A percentile compares a stretch with the other conserved stretches of the same genome.
These are phyloP conservation scores for Andrena bicolor DNA, from an alignment of 2,888 invertebrate species.

Conservation along the genomic window DNA sequence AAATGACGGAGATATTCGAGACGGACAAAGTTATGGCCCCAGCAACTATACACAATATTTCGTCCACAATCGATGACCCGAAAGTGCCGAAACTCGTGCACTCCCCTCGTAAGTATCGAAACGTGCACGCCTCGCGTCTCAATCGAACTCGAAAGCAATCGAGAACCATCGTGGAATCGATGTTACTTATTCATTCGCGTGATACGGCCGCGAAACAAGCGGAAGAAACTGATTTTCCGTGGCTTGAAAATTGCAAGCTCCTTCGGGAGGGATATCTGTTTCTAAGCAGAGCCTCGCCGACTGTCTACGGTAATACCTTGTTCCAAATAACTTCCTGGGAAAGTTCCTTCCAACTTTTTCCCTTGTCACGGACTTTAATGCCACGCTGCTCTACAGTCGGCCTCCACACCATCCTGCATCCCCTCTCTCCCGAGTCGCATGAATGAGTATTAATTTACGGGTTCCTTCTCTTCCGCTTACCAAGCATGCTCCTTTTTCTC, in stretches of 20 bases:
- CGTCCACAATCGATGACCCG: too few relatives aligned
- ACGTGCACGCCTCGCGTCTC: too few relatives aligned
- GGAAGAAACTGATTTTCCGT: conserved; percentile 55
- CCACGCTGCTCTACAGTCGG: not conserved
- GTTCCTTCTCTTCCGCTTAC: conserved; percentile 28
- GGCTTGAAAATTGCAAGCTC: conserved; percentile 56
- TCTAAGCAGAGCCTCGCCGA: conserved; percentile 46
- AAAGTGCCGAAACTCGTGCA: too few relatives aligned
- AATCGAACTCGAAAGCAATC: too few relatives aligned
- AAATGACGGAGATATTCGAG: too few relatives aligned
- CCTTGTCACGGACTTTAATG: conserved; percentile 33
- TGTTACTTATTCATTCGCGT: conserved; percentile 2
- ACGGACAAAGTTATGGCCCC: too few relatives aligned
- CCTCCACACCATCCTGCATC: too few relatives aligned
- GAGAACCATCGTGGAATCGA: conserved; percentile 2
- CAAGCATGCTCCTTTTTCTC: conserved; percentile 5
- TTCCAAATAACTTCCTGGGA: conserved; percentile 55
- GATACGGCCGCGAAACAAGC: not conserved
- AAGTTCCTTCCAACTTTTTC: conserved; percentile 54
- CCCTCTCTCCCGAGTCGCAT: conserved; percentile 15
- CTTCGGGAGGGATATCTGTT: conserved; percentile 46
- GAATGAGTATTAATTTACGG: conserved; percentile 59
- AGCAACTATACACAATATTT: too few relatives aligned
- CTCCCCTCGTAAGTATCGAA: not conserved
- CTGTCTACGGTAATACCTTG: conserved; percentile 56